Base-by-base conservation (phyloP, 2,888 invertebrate species). In the Oligia latruncula region DNA sequence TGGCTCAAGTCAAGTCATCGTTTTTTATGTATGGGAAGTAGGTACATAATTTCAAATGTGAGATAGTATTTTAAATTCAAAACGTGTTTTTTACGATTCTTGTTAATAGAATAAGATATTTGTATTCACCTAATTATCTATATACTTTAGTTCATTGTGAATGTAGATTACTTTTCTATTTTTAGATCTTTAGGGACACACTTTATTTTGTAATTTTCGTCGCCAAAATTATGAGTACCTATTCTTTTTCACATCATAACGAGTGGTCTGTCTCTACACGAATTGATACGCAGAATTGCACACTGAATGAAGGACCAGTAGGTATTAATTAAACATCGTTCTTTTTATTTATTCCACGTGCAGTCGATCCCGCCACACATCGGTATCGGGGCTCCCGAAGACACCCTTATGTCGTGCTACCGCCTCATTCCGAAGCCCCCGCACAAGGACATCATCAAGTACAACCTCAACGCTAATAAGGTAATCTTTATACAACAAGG, bases 351-450 rank as follows among this genome's bases (percentile, higher is more conserved):
- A 15, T 70, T 70, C 13, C 76, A 71, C 72, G 60, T 78, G 77
- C 85, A 72, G 92, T 96, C 96, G 92, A 93, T 97, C 81, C 97
- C 98, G 35, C 98, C 98, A 0, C 98, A 98, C 83, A 98, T 98
- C 90, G 98, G 98, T 5, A 97, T 98, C 87, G 98, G 98, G 3
- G 97, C 98, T 23, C 97, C 98, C 4, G 98, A 98, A 93, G 98
- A 99, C 92, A 98, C 98, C 0, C 93, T 98, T 55, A 98, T 98
- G 90, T 98, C 98, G 40, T 98, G 98, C 91, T 96, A 97, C 88
- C 97, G 98, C 0, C 96, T 98, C 74, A 92, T 98, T 60, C 98
- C 98, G 8, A 98, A 98, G 90, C 97, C 98, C 1, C 98, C 98
- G 0, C 98, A 97, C 92, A 98, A 98, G 92, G 98, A 98, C 93